These are phyloP conservation scores for Sylvicola cinctus DNA, from an alignment of 2,888 invertebrate species.

Conservation along the genomic window DNA sequence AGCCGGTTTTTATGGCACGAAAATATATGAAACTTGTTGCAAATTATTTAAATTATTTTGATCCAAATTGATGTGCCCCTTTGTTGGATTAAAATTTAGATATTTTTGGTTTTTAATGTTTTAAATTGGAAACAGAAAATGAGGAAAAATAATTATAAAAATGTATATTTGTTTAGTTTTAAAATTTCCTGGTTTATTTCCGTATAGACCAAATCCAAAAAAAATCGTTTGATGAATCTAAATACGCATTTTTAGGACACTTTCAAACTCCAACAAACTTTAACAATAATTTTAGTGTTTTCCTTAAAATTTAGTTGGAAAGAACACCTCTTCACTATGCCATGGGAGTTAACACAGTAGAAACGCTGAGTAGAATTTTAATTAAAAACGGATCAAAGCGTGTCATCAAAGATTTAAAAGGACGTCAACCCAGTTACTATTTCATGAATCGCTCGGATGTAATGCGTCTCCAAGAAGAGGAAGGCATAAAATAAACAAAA, in stretches of 20 bases:
- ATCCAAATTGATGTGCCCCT: no score
- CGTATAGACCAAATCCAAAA: not conserved
- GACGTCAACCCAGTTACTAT: slow-evolving; percentile 76
- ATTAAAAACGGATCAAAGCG: slow-evolving; percentile 69
- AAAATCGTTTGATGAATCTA: not conserved
- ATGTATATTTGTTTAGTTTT: no score
- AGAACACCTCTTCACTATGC: slow-evolving; percentile 77
- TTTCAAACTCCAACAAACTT: no score
- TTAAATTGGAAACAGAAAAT: no score
- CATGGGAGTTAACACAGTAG: slow-evolving; percentile 72
- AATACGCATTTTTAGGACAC: no score
- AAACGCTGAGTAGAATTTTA: slow-evolving; percentile 56
- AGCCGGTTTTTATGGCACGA: no score
- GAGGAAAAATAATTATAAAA: no score
- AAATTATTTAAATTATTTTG: no score
- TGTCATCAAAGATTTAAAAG: slow-evolving; percentile 68
- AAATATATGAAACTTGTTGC: no score
- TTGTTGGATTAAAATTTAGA: no score
- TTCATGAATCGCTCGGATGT: slow-evolving; percentile 86
- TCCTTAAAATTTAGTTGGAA: slow-evolving; percentile 42
- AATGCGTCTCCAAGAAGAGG: slow-evolving; percentile 61
- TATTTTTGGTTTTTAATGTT: no score
- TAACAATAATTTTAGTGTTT: not conserved
- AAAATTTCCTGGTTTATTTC: not conserved
- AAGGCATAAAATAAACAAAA: slow-evolving; percentile 15